Base-by-base conservation (phyloP, 2,888 invertebrate genomes). In the Malachius bipustulatus region DNA sequence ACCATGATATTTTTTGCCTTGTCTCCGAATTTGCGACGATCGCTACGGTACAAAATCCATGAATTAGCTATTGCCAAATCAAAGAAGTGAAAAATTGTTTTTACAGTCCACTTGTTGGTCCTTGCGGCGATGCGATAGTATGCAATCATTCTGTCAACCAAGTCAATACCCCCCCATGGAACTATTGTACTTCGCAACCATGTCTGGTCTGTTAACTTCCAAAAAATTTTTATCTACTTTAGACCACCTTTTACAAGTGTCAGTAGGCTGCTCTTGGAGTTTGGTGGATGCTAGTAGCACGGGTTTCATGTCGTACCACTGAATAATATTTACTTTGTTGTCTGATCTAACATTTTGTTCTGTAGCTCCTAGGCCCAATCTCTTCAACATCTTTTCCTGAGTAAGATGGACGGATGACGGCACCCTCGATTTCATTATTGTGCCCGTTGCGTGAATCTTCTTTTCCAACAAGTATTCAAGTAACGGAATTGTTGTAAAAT, bases 341-440 rank as follows among this genome's bases (percentile, higher is more conserved):
- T 38, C 38, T 30, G 14, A n/a, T 11, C 43, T 38, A 36, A 50
- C 48, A 36, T 11, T 35, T 19, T 35, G 38, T 16, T 37, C 32
- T 4, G 44, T 40, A 34, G 46, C 41, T 19, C 47, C 52, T 34
- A 50, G 35, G 39, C 46, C 42, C 32, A 41, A 38, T 32, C 39
- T 41, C 42, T 42, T 30, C 37, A 44, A 29, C 36, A 47, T 35
- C 40, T 45, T 27, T 34, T 49, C 45, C 40, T 39, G 32, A 40
- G 35, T 33, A 42, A 47, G 26, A 39, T 47, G 40, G 4, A 30
- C 45, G 26, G 40, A 32, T 16, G 37, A 36, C 30, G 45, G 44
- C 37, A 52, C 38, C 32, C 48, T 41, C 39, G 47, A 47, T 29
- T 43, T 35, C 44, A 47, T 46, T 2, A 43, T 45, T 32, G 45